Evolutionary conservation across 2,888 invertebrate species (phyloP).

Genomic region (Urechis unicinctus): DNA sequence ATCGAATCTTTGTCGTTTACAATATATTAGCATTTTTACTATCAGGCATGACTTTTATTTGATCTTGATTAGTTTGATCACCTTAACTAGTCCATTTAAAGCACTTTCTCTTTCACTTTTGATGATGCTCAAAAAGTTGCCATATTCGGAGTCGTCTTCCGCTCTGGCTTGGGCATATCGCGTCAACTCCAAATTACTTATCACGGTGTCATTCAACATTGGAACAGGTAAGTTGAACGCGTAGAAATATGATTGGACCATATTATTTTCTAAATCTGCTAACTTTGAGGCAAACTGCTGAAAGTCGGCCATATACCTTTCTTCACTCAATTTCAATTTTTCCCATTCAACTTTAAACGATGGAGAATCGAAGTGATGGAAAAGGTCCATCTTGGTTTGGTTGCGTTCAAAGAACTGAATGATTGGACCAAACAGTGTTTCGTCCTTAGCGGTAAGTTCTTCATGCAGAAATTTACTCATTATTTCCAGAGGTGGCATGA

Average conservation of each 20-base stretch:
- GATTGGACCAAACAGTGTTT: too few species aligned
- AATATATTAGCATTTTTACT: too few species aligned
- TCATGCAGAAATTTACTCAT: too few species aligned
- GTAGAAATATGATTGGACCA: not conserved
- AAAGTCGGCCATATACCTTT: slow-evolving; percentile 6
- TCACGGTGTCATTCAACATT: slow-evolving; percentile 5
- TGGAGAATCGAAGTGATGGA: not conserved
- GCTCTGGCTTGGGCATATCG: not conserved
- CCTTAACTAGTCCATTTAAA: too few species aligned
- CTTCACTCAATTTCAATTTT: not conserved
- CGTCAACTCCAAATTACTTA: slow-evolving; percentile 3
- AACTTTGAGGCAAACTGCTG: slow-evolving; percentile 9
- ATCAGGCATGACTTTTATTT: too few species aligned
- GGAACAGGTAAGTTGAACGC: slow-evolving; percentile 8
- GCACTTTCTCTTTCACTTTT: too few species aligned
- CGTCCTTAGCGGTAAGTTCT: too few species aligned
- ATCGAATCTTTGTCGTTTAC: too few species aligned
- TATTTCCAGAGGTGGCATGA: too few species aligned
- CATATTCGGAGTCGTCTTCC: too few species aligned
- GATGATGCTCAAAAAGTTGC: too few species aligned
- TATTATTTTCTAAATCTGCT: slow-evolving; percentile 5
- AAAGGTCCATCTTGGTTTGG: slow-evolving; percentile 8
- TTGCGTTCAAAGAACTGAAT: slow-evolving; percentile 3
- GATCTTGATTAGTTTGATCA: too few species aligned
- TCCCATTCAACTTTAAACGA: not conserved